A percentile compares a stretch with the other conserved stretches of the same genome.
Conservation (phyloP, 2,888 invertebrate genomes). For the Xestobium rufovillosum region DNA sequence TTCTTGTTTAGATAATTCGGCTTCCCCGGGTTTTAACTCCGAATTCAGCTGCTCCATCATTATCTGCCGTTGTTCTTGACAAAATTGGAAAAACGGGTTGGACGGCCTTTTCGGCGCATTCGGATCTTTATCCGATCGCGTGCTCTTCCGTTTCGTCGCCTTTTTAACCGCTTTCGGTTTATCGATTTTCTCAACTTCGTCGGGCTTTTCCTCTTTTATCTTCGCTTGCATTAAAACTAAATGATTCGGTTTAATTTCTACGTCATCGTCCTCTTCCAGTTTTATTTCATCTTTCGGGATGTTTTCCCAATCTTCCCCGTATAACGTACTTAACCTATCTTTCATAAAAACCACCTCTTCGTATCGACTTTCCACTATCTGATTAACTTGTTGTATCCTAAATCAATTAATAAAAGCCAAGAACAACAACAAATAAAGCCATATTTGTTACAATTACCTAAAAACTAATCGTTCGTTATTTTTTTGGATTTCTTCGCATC, state of each 20-base stretch:
- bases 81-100: conserved; percentile 75
- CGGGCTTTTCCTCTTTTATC: conserved; percentile 36
- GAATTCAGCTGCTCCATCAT: conserved; percentile 58
- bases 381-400: conserved; percentile 64
- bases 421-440: neutral
- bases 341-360: conserved; percentile 64
- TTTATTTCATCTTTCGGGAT: conserved; percentile 33
- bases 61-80: conserved; percentile 69
- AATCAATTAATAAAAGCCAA: conserved; percentile 18
- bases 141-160: conserved; percentile 51
- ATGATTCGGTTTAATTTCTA: conserved; percentile 28
- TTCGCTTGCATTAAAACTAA: conserved; percentile 25
- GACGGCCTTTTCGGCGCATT: conserved; percentile 73
- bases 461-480: conserved; percentile 67
- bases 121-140: conserved; percentile 55
- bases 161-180: conserved; percentile 34
- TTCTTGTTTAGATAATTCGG: conserved; percentile 67
- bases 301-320: conserved; percentile 59
- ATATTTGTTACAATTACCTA: conserved; percentile 45
- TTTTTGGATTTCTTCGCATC: conserved; percentile 69
- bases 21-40: conserved; percentile 51
- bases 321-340: conserved; percentile 57
- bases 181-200: conserved; percentile 32
- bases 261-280: conserved; percentile 47
- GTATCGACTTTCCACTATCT: conserved; percentile 57